A percentile compares a stretch with the other conserved stretches of the same genome.
Conservation (phyloP, 2,797 vertebrate species). For the Syndactyla subalaris region DNA sequence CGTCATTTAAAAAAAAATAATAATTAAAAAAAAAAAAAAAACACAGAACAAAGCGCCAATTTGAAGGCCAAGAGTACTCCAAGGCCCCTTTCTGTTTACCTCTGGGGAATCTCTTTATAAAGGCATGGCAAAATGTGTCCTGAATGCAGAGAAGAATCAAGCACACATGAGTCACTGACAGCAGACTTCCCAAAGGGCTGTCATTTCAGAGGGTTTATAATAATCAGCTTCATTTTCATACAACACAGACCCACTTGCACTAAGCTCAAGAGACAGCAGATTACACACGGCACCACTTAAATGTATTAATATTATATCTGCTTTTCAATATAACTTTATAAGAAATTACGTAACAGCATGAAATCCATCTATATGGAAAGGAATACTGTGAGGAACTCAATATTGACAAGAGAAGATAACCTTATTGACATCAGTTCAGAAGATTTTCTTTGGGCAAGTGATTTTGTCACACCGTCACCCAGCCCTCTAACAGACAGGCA, state of each 20-base stretch:
- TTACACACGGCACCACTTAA: background rate
- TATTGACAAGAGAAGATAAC: background rate
- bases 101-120: background rate
- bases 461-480: background rate
- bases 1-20: background rate
- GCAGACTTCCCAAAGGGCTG: background rate
- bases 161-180: background rate
- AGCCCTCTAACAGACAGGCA: background rate
- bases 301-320: background rate
- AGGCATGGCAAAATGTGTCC: background rate
- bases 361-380: background rate
- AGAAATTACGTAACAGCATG: background rate
- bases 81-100: background rate
- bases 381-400: background rate
- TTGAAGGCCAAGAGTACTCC: background rate
- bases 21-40: background rate
- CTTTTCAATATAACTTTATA: background rate
- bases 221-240: background rate
- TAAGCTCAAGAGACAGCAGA: constrained; percentile 35
- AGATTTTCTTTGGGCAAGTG: background rate
- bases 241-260: background rate
- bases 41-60: background rate
- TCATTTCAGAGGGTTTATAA: background rate
- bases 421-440: background rate
- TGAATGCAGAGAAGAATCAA: background rate